phyloP scores from a whole-genome alignment of 2,888 invertebrate genomes.

The Lymantria monacha region DNA sequence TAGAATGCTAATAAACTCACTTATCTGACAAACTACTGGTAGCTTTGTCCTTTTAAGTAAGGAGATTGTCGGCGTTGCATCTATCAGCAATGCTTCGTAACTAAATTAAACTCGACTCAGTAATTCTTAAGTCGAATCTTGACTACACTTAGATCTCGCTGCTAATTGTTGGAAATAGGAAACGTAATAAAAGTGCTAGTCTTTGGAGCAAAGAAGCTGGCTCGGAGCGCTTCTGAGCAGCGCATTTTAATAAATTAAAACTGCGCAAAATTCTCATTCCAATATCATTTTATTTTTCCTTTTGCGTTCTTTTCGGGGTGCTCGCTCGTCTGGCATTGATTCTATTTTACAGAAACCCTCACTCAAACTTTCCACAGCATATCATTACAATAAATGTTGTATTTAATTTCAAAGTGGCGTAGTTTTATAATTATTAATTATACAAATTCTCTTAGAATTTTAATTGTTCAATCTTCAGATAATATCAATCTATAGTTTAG shows the following conservation, averaged over 20 bases:
- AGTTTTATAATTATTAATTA: neutral
- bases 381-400: constrained; percentile 39
- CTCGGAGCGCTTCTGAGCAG: constrained; percentile 58
- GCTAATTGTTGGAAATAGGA: constrained; percentile 77
- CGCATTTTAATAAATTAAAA: constrained; percentile 81
- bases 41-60: constrained; percentile 59
- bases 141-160: constrained; percentile 58
- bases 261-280: constrained; percentile 74
- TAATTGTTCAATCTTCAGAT: too few species aligned
- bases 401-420: constrained; percentile 35
- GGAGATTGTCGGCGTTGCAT: constrained; percentile 62
- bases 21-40: constrained; percentile 62
- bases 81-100: constrained; percentile 66
- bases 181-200: constrained; percentile 76
- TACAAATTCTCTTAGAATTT: too few species aligned
- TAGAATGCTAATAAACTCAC: constrained; percentile 65
- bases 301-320: constrained; percentile 48
- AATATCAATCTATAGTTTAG: too few species aligned
- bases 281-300: constrained; percentile 71
- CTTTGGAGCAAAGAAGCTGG: constrained; percentile 73
- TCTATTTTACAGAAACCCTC: constrained; percentile 56
- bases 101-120: constrained; percentile 67
- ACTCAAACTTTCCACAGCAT: constrained; percentile 47
- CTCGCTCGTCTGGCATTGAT: constrained; percentile 58
- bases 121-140: constrained; percentile 65